phyloP scores from a whole-genome alignment of 2,888 invertebrate genomes.

The Meteorus colon region DNA sequence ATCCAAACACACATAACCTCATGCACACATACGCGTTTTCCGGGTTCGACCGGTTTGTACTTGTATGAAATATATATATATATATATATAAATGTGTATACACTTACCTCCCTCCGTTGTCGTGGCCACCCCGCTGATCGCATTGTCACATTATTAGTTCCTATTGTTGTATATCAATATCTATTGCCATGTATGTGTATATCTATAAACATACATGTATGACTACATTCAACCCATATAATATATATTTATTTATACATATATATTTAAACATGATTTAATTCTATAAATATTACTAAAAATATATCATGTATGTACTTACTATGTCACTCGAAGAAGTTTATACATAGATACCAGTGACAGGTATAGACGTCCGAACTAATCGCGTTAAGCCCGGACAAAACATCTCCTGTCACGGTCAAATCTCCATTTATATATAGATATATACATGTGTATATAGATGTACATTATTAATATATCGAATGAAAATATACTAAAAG shows the following conservation, averaged over 20 bases:
- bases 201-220: neutral
- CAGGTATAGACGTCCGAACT: conserved; percentile 38
- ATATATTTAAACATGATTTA: neutral
- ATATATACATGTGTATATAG: neutral
- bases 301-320: conserved; percentile 1
- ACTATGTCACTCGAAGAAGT: conserved; percentile 1
- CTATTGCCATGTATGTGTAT: neutral
- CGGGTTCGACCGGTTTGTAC: conserved; percentile 42
- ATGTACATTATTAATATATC: neutral
- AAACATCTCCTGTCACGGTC: conserved; percentile 33
- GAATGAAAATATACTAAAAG: neutral
- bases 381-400: conserved; percentile 38
- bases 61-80: neutral
- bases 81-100: neutral
- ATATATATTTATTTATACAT: conserved; percentile 1
- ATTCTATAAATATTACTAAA: neutral
- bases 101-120: conserved; percentile 5
- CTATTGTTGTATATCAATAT: conserved; percentile 53
- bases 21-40: conserved; percentile 30
- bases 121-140: conserved; percentile 27
- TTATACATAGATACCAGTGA: conserved; percentile 11
- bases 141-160: conserved; percentile 58
- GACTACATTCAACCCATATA: neutral
- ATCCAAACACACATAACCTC: conserved; percentile 48
- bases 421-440: conserved; percentile 1